Conservation (phyloP, 1,140 invertebrate genomes). For the Aphelenchoides fujianensis region DNA sequence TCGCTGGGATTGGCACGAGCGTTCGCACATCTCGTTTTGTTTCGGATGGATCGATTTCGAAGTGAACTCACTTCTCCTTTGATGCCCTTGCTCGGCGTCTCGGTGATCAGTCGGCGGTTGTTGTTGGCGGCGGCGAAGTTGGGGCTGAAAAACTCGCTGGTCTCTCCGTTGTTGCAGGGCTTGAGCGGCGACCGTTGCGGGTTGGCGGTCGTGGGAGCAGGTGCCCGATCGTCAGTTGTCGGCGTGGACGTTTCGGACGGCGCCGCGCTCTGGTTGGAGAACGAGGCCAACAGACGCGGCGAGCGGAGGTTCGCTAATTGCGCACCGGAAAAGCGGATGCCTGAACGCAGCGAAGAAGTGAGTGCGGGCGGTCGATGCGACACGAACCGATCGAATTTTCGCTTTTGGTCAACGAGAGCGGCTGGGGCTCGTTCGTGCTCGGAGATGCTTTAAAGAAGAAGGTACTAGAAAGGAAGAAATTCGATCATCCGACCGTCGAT, state of each 20-base stretch:
- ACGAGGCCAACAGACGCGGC: background rate
- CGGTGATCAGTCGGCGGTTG: background rate
- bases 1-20: too few species aligned
- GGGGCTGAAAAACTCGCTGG: too few species aligned
- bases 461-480: background rate
- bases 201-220: background rate
- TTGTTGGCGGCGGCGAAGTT: too few species aligned
- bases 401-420: background rate
- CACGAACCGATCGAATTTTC: constrained; percentile 1
- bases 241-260: background rate
- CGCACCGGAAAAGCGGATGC: background rate
- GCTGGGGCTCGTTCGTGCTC: background rate
- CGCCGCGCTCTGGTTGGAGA: too few species aligned
- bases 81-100: background rate
- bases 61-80: background rate
- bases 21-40: too few species aligned
- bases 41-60: too few species aligned
- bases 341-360: background rate
- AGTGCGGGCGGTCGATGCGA: background rate
- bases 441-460: constrained; percentile 7
- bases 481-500: background rate
- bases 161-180: background rate
- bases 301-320: background rate
- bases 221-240: background rate
- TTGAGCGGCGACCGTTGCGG: background rate